Base-by-base conservation (phyloP, 2,888 invertebrate species). In the Euplagia quadripunctaria region DNA sequence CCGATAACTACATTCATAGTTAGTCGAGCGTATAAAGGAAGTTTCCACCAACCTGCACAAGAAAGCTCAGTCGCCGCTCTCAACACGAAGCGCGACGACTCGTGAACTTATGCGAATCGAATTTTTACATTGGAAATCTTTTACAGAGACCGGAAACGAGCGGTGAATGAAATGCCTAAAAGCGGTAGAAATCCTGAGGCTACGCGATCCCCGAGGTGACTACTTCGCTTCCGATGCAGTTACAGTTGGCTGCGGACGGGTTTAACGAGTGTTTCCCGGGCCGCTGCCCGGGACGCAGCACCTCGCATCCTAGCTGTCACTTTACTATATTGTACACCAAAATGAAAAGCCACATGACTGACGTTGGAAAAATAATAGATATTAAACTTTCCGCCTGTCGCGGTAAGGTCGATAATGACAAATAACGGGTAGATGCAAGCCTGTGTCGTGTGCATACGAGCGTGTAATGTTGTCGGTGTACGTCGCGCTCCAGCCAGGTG, bases 1-100 rank as follows among this genome's bases (percentile, higher is more conserved):
- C 88, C 89, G 89, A 91, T 93, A 91, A 89, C 89, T 90, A 89
- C 89, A 89, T 90, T 91, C 88, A 87, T 88, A 86, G 85, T 85
- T 88, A 90, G 86, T 86, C 88, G 86, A 90, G 85, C 90, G 89
- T 86, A 87, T 86, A 88, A 90, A 87, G 86, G 85, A 92, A 91
- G 85, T 90, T 92, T 92, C 85, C 88, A 90, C 92, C 76, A 88
- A 90, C 88, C 89, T 90, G 89, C 84, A 85, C 88, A 85, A 84
- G 86, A 85, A 88, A 85, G 85, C 86, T 81, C 81, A 79, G 81
- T 80, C 74, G 82, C 71, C 84, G 82, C 84, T 83, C 82, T 82
- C 82, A 84, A 83, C 85, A 80, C 83, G 86, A 78, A 82, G 82
- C 88, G 92, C 93, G 92, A 85, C 87, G 90, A 90, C 77, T 89